These are phyloP conservation scores for Cephus rjabovi DNA, from an alignment of 2,888 invertebrate genomes.

Conservation along the genomic window DNA sequence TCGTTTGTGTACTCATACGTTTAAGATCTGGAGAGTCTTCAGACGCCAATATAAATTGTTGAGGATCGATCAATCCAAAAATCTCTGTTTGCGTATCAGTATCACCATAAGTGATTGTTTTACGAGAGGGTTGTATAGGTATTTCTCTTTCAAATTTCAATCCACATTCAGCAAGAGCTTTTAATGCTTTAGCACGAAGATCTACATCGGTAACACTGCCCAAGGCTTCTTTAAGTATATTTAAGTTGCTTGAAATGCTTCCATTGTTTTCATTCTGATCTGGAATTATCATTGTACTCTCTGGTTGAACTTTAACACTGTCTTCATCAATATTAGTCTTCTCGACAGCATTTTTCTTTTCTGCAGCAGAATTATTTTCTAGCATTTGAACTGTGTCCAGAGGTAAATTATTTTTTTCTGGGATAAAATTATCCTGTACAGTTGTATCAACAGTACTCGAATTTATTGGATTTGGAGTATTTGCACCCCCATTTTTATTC, in stretches of 20 bases:
- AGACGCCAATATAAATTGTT: slow-evolving; percentile 33
- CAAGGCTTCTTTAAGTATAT: slow-evolving; percentile 50
- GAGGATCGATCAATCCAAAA: slow-evolving; percentile 34
- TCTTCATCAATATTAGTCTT: background rate
- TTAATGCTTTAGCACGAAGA: slow-evolving; percentile 48
- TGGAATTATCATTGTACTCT: background rate
- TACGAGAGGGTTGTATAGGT: slow-evolving; percentile 29
- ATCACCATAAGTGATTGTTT: slow-evolving; percentile 38
- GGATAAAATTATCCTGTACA: background rate
- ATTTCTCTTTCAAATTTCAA: slow-evolving; percentile 43
- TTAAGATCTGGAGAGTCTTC: slow-evolving; percentile 17
- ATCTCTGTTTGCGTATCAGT: slow-evolving; percentile 47
- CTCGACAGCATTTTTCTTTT: background rate
- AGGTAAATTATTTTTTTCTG: background rate
- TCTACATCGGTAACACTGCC: slow-evolving; percentile 45
- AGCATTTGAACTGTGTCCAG: no score
- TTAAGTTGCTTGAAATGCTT: slow-evolving; percentile 32
- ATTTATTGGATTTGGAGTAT: background rate
- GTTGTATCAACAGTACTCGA: background rate
- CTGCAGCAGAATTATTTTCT: background rate
- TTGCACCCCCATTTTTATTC: background rate
- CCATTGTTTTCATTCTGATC: slow-evolving; percentile 1
- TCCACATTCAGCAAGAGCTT: slow-evolving; percentile 53
- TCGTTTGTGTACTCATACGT: background rate
- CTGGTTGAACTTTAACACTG: background rate